Percentiles rank a stretch among this genome's conserved stretches.
Evolutionary conservation across 2,888 invertebrate species (phyloP).

Genomic region (Elgonia sp.): DNA sequence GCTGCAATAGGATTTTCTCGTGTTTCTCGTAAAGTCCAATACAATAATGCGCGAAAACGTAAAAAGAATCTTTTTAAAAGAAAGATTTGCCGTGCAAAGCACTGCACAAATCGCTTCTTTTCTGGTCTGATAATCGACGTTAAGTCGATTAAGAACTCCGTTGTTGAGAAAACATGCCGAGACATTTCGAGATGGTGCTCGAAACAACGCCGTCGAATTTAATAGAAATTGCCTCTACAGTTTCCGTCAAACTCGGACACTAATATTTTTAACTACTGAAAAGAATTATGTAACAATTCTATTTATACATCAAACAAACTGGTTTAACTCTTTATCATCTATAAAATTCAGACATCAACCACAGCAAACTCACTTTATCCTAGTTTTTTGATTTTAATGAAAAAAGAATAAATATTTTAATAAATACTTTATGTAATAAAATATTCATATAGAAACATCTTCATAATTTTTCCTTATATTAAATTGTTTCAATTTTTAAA

Average conservation of each 20-base stretch:
- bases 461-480: too few relatives aligned
- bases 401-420: too few relatives aligned
- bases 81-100: constrained; percentile 74
- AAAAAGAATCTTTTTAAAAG: constrained; percentile 72
- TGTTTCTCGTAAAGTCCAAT: constrained; percentile 72
- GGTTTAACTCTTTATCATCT: too few relatives aligned
- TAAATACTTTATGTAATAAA: too few relatives aligned
- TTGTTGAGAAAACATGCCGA: constrained; percentile 64
- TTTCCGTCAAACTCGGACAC: constrained; percentile 31
- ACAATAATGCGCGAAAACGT: constrained; percentile 66
- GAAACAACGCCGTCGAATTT: constrained; percentile 57
- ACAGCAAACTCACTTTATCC: too few relatives aligned
- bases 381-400: too few relatives aligned
- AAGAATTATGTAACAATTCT: constrained; percentile 27
- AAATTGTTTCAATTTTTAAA: too few relatives aligned
- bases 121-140: constrained; percentile 77
- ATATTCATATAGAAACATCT: too few relatives aligned
- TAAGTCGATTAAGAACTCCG: constrained; percentile 78
- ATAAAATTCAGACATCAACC: too few relatives aligned
- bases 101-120: constrained; percentile 76
- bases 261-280: constrained; percentile 47
- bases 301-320: neutral
- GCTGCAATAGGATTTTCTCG: constrained; percentile 72
- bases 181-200: constrained; percentile 56
- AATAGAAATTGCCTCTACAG: constrained; percentile 57